Evolutionary conservation across 2,113 vertebrate species (phyloP).

Genomic region (Atlantisia rogersi): DNA sequence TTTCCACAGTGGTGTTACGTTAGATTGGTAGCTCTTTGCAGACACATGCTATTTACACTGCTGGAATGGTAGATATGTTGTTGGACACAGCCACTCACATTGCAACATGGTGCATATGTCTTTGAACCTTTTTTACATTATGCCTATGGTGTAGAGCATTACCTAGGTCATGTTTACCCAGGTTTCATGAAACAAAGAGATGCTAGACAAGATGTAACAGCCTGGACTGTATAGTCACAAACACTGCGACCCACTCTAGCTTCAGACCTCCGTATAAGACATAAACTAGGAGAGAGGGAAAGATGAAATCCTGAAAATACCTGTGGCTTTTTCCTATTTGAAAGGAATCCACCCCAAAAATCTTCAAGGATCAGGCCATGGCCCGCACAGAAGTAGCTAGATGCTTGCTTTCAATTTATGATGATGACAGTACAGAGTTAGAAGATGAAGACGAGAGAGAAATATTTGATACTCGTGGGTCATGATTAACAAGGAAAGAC

Average conservation of each 20-base stretch:
- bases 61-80: not conserved
- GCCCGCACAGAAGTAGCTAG: not conserved
- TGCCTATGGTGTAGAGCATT: not conserved
- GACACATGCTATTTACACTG: not conserved
- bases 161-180: not conserved
- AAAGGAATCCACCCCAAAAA: not conserved
- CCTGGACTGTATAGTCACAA: not conserved
- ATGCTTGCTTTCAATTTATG: not conserved
- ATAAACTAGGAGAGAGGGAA: not conserved
- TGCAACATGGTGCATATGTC: not conserved
- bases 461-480: conserved; percentile 26
- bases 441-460: not conserved
- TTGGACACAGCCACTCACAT: not conserved
- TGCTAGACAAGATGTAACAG: not conserved
- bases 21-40: not conserved
- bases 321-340: not conserved
- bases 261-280: not conserved
- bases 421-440: not conserved
- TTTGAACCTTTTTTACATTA: not conserved
- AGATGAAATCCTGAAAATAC: not conserved
- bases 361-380: not conserved
- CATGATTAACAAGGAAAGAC: conserved; percentile 24
- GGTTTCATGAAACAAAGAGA: not conserved
- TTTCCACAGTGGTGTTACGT: not conserved
- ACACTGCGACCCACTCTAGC: not conserved